These are phyloP conservation scores for Cylas formicarius DNA, from an alignment of 1,140 invertebrate genomes.

Conservation along the genomic window DNA sequence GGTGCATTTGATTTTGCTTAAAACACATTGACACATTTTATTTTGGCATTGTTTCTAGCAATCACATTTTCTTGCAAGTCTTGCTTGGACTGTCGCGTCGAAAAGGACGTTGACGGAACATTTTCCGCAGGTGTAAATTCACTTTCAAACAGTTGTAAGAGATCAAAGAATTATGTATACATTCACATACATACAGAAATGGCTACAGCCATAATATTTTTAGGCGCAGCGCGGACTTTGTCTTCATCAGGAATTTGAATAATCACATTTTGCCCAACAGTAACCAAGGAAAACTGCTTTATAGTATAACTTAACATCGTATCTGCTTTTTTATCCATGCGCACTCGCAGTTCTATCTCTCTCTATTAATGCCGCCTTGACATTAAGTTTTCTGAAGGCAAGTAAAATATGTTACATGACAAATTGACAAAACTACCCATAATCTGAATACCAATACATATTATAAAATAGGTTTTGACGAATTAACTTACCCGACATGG, in stretches of 20 bases:
- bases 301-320: conserved; percentile 9
- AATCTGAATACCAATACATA: no score
- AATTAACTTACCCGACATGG: not conserved
- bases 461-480: not conserved
- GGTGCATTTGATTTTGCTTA: no score
- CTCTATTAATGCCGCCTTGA: not conserved
- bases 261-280: conserved; percentile 19
- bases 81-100: no score
- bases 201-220: conserved; percentile 20
- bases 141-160: no score
- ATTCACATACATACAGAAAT: no score
- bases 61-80: no score
- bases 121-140: no score
- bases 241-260: conserved; percentile 24
- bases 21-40: no score
- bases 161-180: no score
- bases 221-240: conserved; percentile 9
- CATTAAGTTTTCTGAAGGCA: not conserved
- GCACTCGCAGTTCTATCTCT: conserved; percentile 1
- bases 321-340: conserved; percentile 3
- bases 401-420: not conserved
- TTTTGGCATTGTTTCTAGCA: no score
- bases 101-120: no score
- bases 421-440: not conserved
- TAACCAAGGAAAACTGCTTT: conserved; percentile 15